Percentiles rank a stretch among this genome's conserved stretches.
Conservation (phyloP, 1,140 invertebrate genomes). For the Metopolophium dirhodum region DNA sequence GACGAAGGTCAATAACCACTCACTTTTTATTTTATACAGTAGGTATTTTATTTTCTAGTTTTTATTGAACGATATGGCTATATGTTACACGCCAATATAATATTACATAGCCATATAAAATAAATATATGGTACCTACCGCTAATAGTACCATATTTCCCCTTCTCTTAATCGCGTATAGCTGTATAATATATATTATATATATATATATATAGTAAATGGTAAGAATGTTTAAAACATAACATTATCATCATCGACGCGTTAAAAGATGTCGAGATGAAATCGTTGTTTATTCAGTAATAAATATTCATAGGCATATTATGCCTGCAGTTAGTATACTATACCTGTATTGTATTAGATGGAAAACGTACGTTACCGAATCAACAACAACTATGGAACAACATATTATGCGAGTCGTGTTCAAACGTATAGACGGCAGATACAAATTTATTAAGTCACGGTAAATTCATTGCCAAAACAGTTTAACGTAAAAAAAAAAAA, state of each 20-base stretch:
- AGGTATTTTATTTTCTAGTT: neutral
- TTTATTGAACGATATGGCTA: neutral
- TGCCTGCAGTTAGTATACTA: neutral
- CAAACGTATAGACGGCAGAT: neutral
- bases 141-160: no score
- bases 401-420: neutral
- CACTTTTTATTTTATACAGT: neutral
- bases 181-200: no score
- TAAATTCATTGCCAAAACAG: constrained; percentile 3
- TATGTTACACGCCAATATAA: neutral
- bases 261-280: neutral
- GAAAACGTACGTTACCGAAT: neutral
- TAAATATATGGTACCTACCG: neutral
- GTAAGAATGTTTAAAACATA: neutral
- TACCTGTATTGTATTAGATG: neutral
- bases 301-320: neutral
- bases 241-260: neutral
- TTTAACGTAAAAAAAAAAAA: neutral
- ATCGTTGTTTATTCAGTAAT: neutral
- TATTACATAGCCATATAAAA: neutral
- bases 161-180: neutral
- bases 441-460: neutral
- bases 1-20: constrained; percentile 19
- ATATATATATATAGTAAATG: neutral
- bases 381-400: neutral